Evolutionary conservation across 2,797 vertebrate genomes (phyloP).

Genomic region (Oceanodroma leucorhoa): DNA sequence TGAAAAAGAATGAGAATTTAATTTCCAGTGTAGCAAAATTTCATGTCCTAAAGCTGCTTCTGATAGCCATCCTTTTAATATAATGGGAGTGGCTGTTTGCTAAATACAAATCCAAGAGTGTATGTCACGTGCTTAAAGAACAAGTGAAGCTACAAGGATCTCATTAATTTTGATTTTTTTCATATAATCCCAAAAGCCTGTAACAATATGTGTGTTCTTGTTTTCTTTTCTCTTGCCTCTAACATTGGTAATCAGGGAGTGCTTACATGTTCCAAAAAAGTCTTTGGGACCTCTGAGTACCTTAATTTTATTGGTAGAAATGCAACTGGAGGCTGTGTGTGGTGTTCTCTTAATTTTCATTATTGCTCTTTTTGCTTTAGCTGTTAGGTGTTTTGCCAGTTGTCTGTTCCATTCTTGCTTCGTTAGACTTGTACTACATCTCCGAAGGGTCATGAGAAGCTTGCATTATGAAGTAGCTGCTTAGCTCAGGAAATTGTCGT

Average conservation of each 20-base stretch:
- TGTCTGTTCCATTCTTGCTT: neutral
- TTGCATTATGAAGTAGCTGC: neutral
- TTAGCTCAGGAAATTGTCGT: neutral
- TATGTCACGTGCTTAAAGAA: neutral
- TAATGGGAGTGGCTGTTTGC: neutral
- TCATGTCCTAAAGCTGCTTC: neutral
- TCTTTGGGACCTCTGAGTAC: neutral
- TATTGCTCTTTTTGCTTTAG: neutral
- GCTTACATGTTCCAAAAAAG: neutral
- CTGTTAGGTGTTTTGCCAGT: neutral
- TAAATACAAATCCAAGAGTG: neutral
- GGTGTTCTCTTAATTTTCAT: neutral
- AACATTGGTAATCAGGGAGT: neutral
- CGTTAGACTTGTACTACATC: neutral
- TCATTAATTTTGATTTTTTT: neutral
- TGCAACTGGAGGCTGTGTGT: neutral
- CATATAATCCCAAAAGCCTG: neutral
- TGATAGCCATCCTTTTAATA: neutral
- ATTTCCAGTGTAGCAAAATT: neutral
- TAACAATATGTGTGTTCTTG: neutral
- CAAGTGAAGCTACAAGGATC: neutral
- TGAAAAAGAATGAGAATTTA: neutral
- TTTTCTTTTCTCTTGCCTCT: neutral
- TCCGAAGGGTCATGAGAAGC: neutral
- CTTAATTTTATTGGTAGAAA: neutral